A percentile compares a stretch with the other conserved stretches of the same genome.
These are phyloP conservation scores for Lamellibrachia luymesi DNA, from an alignment of 1,140 invertebrate genomes.

Conservation along the genomic window DNA sequence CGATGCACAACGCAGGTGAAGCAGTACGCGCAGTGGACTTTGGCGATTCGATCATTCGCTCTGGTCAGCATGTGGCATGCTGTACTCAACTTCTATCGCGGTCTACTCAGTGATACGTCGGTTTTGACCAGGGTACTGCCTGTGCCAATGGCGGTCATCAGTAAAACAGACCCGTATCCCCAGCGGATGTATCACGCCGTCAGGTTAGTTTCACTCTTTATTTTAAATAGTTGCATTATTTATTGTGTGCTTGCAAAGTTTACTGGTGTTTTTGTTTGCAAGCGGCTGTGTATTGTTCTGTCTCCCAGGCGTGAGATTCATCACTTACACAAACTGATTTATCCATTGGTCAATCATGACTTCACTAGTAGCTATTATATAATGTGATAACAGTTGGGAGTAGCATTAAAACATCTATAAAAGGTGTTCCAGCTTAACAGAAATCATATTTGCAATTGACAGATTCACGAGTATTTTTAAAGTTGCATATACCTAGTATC, in stretches of 20 bases:
- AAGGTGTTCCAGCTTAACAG: too few species aligned
- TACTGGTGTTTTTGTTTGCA: neutral
- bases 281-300: neutral
- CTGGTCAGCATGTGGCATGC: conserved; percentile 52
- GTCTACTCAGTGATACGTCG: conserved; percentile 6
- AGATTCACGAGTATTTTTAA: too few species aligned
- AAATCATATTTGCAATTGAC: too few species aligned
- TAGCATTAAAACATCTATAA: too few species aligned
- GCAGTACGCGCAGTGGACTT: conserved; percentile 53
- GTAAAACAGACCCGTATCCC: conserved; percentile 31
- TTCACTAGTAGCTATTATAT: too few species aligned
- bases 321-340: too few species aligned
- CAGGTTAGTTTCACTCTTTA: conserved; percentile 30
- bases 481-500: too few species aligned
- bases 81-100: conserved; percentile 52
- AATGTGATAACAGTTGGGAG: too few species aligned
- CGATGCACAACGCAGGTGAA: conserved; percentile 51
- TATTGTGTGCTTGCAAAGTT: neutral
- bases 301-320: neutral
- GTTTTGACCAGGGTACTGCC: neutral
- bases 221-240: neutral
- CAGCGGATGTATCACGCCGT: conserved; percentile 43
- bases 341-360: too few species aligned
- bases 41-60: conserved; percentile 51
- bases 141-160: conserved; percentile 7